Base-by-base conservation (phyloP, 2,888 invertebrate species). In the Campoplex nolae region DNA sequence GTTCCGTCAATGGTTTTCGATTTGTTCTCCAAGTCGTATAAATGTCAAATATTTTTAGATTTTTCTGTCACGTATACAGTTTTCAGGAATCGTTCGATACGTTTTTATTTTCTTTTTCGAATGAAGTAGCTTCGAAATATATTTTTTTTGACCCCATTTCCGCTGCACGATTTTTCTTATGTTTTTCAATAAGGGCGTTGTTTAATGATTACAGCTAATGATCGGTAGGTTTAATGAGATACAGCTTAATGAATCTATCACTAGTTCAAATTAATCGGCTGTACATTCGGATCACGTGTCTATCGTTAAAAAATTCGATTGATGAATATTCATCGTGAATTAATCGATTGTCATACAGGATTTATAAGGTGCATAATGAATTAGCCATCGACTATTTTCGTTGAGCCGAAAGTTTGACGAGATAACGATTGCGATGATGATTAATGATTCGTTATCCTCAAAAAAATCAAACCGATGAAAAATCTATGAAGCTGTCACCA, bases 301-400 rank as follows among this genome's bases (percentile, higher is more conserved):
- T 48, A 16, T 73, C 73, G 28, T 51, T 51, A 51, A 48, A 56
- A 38, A 32, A 18, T 56, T 42, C 11, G 16, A 23, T 58, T 45
- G 28, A 68, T 58, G 45, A 68, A 58, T 82, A 76, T 70, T 56
- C 56, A 48, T 35, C 35, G 58, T 16, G 11, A 13, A 68, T 70
- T 45, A 58, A 68, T 68, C 56, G 65, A 75, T 35, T 56, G 58
- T 45, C 76, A 35, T 28, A 23, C 23, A 70, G 62, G 11, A 68
- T 58, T 54, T 58, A 76, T 67, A 58, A 70, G 16, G 4, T 13
- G 18, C 28, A 48, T 13, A 13, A 16, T 48, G 35, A 51, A 51
- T 38, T 4, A 28, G 28, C 67, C n/a, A 18, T 38, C 38, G 13
- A 48, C 16, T 38, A 70, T 71, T 70, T 70, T 4, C 42, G 13